Base-by-base conservation (phyloP, 2,888 invertebrate genomes). In the Drosophila meridionalis region DNA sequence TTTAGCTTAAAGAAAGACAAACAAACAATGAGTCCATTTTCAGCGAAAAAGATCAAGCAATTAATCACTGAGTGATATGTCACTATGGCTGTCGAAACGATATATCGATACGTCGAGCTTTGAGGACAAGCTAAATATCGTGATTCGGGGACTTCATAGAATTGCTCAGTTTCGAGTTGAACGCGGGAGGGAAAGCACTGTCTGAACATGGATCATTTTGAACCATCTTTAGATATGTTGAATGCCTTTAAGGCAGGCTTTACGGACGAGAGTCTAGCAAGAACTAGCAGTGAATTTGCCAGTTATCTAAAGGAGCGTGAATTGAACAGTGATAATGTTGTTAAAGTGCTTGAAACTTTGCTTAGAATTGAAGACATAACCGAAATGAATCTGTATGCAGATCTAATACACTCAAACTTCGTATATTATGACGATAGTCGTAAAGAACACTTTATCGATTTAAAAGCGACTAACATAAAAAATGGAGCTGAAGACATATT, bases 331-430 rank as follows among this genome's bases (percentile, higher is more conserved):
- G 40, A 48, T 11, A 64, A 64, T 57, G 3, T 57, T 14, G 6
- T 3, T 3, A 30, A 30, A 8, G 36, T 64, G 14, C 38, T 64
- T 0, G 11, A 6, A 5, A 56, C 47, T 2, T 38, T 63, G 47
- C 28, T 56, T 3, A 20, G 26, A 57, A 63, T 63, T 14, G 63
- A 63, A 14, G 63, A 63, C 38, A 32, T 63, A 32, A 4, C 14
- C 9, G 32, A 38, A 20, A 47, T 63, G 47, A 6, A 40, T 2
- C 4, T 5, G 5, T 63, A 26, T 38, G 14, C 20, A 2, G 5
- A 55, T 3, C 63, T 63, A 3, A 56, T 47, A 14, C 45, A 62
- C 14, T 12, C 14, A 7, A 43, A 36, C 9, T 0, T 5, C 3
- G 4, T 50, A 4, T 8, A 9, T n/a, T 14, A 43, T 28, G 5